Evolutionary conservation across 2,888 invertebrate species (phyloP), one percentile per base, ranked within the genome.

Genomic region (Drosophila putrida): DNA sequence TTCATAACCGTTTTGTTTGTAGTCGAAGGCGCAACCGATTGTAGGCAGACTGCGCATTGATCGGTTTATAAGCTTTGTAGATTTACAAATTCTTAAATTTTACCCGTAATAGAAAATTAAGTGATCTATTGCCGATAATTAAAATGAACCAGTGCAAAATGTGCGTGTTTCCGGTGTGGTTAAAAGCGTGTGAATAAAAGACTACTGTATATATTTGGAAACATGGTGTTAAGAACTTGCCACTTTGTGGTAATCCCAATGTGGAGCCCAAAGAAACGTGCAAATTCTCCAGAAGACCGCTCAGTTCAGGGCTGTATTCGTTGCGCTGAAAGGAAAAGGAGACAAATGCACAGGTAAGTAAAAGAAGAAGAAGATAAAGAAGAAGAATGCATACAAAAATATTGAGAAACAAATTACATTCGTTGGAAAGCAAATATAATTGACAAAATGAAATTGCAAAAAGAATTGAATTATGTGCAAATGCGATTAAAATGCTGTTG

Each of bases 171-270:
- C 20, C 3, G 9, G 15, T 39, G 9, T 55, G 15, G 25, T 6
- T 28, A 27, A 27, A 15, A 8, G 4, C 4, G 5, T 15, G 2
- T 39, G 6, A 49, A 20, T 20, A 20, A 20, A 1, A 1, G 2
- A 0, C 28, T 28, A 6, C 3, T 28, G 28, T 4, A 20, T 20
- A 20, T 20, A 20, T 20, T 20, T 20, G 54, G 41, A 33, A 57
- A 54, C 44, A 33, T 43, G 10, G 13, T 67, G 25, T 55, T 15
- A 0, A 39, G 31, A 33, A 78, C 87, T 79, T 76, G 92, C 93
- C 93, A 75, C 92, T 91, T 73, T 92, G 91, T 36, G 93, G 92
- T 72, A 93, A 68, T 13, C 93, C 93, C 78, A 93, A 78, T 11
- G 91, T 91, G 49, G 92, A 90, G 39, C 93, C 92, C 59, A 93